These are phyloP conservation scores for Bursaphelenchus okinawaensis DNA, from an alignment of 2,888 invertebrate species.

Conservation along the genomic window DNA sequence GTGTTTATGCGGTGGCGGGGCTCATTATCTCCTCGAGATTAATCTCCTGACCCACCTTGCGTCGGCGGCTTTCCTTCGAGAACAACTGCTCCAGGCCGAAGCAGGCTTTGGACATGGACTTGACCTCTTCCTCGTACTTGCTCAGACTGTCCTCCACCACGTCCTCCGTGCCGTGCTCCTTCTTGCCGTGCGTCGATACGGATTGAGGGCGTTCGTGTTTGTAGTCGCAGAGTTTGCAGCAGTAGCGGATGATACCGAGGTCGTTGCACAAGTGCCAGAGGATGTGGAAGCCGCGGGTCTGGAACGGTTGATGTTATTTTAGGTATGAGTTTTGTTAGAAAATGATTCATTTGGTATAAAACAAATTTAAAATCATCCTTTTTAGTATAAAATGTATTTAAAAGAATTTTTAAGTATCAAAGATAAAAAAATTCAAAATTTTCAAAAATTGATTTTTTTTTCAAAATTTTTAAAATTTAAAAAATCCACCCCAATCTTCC, in stretches of 20 bases:
- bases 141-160: conserved; percentile 47
- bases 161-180: conserved; percentile 50
- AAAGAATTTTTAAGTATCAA: no score
- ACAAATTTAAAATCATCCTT: no score
- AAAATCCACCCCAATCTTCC: not conserved
- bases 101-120: conserved; percentile 52
- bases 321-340: not conserved
- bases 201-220: conserved; percentile 54
- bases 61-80: conserved; percentile 44
- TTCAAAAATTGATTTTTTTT: not conserved
- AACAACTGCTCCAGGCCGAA: conserved; percentile 53
- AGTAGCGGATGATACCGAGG: conserved; percentile 53
- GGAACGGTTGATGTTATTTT: conserved; percentile 15
- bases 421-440: no score
- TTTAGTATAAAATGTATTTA: no score
- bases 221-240: conserved; percentile 50
- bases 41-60: conserved; percentile 40
- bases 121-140: conserved; percentile 53
- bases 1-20: not conserved
- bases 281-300: conserved; percentile 55
- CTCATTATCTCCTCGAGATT: conserved; percentile 8
- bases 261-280: conserved; percentile 55
- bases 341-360: no score
- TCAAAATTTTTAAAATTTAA: conserved; percentile 1
- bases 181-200: conserved; percentile 51